phyloP scores from a whole-genome alignment of 2,113 vertebrate genomes.

The Marcusenius ussheri region DNA sequence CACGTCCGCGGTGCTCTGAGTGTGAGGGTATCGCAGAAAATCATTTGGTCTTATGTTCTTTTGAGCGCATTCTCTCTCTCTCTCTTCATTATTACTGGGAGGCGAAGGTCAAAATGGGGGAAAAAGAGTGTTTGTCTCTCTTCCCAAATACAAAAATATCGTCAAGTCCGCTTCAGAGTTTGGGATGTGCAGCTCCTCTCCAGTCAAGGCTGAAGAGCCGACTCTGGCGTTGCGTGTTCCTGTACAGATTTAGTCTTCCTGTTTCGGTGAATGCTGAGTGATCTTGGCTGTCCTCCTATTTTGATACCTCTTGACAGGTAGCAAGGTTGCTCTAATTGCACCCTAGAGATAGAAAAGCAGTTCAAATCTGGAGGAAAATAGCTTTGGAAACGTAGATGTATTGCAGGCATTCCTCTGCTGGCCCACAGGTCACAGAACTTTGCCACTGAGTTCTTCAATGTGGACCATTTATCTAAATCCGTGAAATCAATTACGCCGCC shows the following conservation, averaged over 20 bases:
- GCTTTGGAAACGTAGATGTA: neutral
- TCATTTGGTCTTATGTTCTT: neutral
- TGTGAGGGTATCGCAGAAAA: neutral
- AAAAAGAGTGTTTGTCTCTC: neutral
- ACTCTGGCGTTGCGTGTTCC: neutral
- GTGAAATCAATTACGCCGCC: constrained; percentile 36
- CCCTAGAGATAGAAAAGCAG: neutral
- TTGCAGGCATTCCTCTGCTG: neutral
- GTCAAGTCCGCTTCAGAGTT: neutral
- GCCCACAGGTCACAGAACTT: neutral
- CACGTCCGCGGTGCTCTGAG: neutral
- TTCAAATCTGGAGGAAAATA: neutral
- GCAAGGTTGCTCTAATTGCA: neutral
- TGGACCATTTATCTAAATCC: constrained; percentile 28
- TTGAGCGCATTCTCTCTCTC: neutral
- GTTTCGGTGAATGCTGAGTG: neutral
- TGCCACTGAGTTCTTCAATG: neutral
- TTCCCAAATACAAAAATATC: neutral
- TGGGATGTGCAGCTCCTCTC: neutral
- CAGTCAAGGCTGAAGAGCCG: neutral
- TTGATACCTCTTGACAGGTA: neutral
- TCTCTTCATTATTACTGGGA: neutral
- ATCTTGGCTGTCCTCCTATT: neutral
- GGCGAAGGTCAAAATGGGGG: neutral
- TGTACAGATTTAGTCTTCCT: neutral